These are phyloP conservation scores for Euleptes europaea DNA, from an alignment of 2,113 vertebrate species.

Conservation along the genomic window DNA sequence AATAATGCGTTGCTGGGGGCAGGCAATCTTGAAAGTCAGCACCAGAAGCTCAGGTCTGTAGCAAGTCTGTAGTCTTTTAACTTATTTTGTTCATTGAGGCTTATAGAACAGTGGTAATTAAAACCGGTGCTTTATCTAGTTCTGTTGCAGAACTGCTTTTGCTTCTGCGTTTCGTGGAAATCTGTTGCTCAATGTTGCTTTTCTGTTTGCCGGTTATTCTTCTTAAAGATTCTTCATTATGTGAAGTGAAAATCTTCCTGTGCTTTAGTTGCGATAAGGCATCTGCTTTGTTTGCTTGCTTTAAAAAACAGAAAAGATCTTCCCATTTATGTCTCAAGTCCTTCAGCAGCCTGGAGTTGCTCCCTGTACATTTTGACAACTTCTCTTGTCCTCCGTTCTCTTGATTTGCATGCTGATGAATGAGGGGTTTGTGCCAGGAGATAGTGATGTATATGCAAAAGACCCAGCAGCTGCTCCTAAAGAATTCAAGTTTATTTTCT, in stretches of 20 bases:
- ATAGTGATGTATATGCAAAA: conserved; percentile 7
- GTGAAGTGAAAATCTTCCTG: background rate
- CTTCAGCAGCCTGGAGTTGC: background rate
- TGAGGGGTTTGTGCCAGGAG: conserved; percentile 29
- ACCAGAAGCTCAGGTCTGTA: background rate
- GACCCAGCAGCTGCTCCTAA: conserved; percentile 43
- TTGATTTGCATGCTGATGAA: background rate
- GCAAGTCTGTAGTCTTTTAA: background rate
- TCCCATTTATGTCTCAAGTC: background rate
- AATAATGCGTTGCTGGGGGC: background rate
- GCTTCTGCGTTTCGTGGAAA: background rate
- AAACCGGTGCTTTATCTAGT: background rate
- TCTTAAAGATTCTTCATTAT: background rate
- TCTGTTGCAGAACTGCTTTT: background rate
- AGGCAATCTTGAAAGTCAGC: background rate
- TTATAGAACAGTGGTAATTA: background rate
- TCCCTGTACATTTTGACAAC: background rate
- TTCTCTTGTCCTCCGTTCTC: background rate
- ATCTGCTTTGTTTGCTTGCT: fast-evolving
- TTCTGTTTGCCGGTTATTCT: no score
- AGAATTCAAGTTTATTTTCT: conserved; percentile 19
- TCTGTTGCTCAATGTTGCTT: background rate
- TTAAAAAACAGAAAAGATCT: no score
- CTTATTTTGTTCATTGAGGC: background rate
- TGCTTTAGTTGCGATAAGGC: background rate